phyloP scores from a whole-genome alignment of 2,888 invertebrate genomes.

The Hydraecia micacea region DNA sequence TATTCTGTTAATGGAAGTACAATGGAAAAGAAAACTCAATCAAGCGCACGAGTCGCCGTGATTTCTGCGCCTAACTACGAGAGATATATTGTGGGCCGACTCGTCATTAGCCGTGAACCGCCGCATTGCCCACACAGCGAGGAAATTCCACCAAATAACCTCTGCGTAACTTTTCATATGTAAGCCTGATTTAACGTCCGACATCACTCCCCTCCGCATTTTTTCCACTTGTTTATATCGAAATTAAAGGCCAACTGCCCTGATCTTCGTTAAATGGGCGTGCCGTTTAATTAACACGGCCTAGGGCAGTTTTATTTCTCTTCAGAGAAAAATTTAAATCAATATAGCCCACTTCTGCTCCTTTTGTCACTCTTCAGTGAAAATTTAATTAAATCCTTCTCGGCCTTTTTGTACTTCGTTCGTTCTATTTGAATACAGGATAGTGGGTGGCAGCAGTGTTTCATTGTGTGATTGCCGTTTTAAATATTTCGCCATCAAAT shows the following conservation, averaged over 20 bases:
- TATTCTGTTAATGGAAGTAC: slow-evolving; percentile 88
- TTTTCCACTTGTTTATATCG: slow-evolving; percentile 71
- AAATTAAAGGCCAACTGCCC: slow-evolving; percentile 49
- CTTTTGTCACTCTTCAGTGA: slow-evolving; percentile 57
- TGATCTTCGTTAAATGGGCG: slow-evolving; percentile 54
- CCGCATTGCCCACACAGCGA: slow-evolving; percentile 78
- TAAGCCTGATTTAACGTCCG: slow-evolving; percentile 79
- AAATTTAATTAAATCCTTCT: slow-evolving; percentile 64
- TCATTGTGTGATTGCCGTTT: slow-evolving; percentile 38
- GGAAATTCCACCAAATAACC: slow-evolving; percentile 82
- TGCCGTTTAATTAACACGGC: slow-evolving; percentile 59
- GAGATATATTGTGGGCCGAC: slow-evolving; percentile 86
- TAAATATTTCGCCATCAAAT: slow-evolving; percentile 54
- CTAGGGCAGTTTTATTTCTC: slow-evolving; percentile 54
- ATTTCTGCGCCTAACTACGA: slow-evolving; percentile 89
- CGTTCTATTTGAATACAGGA: slow-evolving; percentile 46
- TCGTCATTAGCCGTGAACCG: slow-evolving; percentile 85
- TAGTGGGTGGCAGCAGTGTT: slow-evolving; percentile 29
- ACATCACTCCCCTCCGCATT: slow-evolving; percentile 71
- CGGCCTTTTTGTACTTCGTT: slow-evolving; percentile 46
- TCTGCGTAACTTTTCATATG: slow-evolving; percentile 82
- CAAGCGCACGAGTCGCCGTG: slow-evolving; percentile 87
- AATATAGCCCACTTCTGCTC: slow-evolving; percentile 53
- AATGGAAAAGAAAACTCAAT: slow-evolving; percentile 89
- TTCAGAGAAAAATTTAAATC: slow-evolving; percentile 61